Conservation (phyloP, 1,140 invertebrate species). For the Macrocentrus cingulum region DNA sequence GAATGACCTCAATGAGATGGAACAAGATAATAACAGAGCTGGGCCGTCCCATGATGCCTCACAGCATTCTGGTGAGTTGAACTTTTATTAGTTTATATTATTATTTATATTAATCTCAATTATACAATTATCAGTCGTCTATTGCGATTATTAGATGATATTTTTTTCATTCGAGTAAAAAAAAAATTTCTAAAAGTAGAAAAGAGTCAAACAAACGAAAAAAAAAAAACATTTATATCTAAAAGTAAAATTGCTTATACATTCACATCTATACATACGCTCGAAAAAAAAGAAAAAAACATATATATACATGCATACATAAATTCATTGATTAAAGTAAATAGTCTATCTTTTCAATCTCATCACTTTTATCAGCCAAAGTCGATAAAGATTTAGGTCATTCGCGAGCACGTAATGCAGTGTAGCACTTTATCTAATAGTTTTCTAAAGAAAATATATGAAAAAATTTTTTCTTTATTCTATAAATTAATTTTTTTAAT, state of each 20-base stretch:
- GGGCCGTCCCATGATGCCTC: constrained; percentile 57
- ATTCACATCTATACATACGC: too few species aligned
- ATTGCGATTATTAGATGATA: too few species aligned
- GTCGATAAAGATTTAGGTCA: constrained; percentile 12
- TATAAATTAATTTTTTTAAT: constrained; percentile 1
- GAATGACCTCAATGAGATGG: constrained; percentile 66
- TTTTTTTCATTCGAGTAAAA: too few species aligned
- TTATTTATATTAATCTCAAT: constrained; percentile 22
- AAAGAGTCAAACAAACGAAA: too few species aligned
- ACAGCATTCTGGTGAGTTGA: constrained; percentile 58
- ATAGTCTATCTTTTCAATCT: neutral
- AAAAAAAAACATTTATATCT: too few species aligned
- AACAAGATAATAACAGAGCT: constrained; percentile 60
- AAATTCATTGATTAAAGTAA: neutral
- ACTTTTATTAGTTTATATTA: constrained; percentile 9
- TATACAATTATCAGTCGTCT: too few species aligned
- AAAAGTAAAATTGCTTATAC: too few species aligned
- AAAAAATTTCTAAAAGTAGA: neutral
- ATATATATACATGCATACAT: neutral
- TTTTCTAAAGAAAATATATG: too few species aligned
- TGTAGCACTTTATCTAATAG: too few species aligned
- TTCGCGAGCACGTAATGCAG: constrained; percentile 15
- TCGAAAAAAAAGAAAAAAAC: neutral
- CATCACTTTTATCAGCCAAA: neutral
- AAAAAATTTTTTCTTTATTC: neutral